Base-by-base conservation (phyloP, 2,888 invertebrate species). In the Ferrisia virgata region DNA sequence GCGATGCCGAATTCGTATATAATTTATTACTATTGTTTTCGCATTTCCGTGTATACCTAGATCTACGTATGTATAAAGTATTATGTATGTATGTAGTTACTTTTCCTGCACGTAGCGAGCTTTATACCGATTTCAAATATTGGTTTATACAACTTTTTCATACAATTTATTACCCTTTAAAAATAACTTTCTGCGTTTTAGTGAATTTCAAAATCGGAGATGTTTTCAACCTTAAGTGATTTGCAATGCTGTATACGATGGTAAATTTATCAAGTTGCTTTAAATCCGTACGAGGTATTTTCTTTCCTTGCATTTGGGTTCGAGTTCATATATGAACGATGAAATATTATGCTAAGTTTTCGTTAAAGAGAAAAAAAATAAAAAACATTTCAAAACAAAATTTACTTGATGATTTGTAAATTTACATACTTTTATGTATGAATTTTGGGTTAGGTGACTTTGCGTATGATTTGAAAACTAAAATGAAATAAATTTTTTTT, bases 11-110 rank as follows among this genome's bases (percentile, higher is more conserved):
- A 69, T 69, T 13, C n/a, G 31, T 69, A 15, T n/a, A n/a, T 69
- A 69, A 69, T 69, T 69, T 69, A 69, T 69, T 69, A 15, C 69
- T 28, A 69, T 69, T 69, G 69, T 69, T 69, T 31, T 69, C 69
- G 22, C 53, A 31, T 69, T 31, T 69, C 28, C 28, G 31, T 47
- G 13, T 3, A 13, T 40, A 9, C 40, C 40, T 13, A 40, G 40
- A 9, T 40, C 40, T 40, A 13, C 8, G 40, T 40, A 13, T 9
- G 40, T 40, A n/a, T n/a, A n/a, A n/a, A n/a, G n/a, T n/a, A n/a
- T n/a, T n/a, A n/a, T 36, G 36, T 53, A 53, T 53, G 11, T 53
- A 53, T 22, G 53, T 53, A 22, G 53, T 53, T 53, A 53, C 22
- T 53, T 53, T 22, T 2, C 53, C 53, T n/a, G n/a, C n/a, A 22